A percentile compares a stretch with the other conserved stretches of the same genome.
Conservation (phyloP, 2,888 invertebrate species). For the Agriopis leucophaearia region DNA sequence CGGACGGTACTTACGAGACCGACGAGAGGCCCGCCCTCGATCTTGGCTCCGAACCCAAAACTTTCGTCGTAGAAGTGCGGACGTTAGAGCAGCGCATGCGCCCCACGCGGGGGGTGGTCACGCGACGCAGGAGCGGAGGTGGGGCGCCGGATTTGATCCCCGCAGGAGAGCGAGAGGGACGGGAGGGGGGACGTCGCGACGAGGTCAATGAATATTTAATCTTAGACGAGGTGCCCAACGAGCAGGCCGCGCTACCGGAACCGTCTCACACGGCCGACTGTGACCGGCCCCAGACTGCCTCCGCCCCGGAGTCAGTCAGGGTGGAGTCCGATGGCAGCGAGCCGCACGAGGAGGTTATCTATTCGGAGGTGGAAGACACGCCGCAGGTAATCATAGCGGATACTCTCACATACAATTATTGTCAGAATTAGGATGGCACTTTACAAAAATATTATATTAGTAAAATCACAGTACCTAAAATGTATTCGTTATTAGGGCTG, state of each 20-base stretch:
- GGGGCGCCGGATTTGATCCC: slow-evolving; percentile 20
- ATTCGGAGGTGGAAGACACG: slow-evolving; percentile 74
- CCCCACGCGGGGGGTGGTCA: slow-evolving; percentile 73
- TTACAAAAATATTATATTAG: no score
- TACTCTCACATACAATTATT: not conserved
- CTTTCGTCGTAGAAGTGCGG: slow-evolving; percentile 75
- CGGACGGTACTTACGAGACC: slow-evolving; percentile 17
- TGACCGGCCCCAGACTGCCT: slow-evolving; percentile 24
- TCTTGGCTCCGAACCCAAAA: slow-evolving; percentile 69
- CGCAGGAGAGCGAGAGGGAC: slow-evolving; percentile 18
- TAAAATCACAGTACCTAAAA: no score
- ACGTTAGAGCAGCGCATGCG: slow-evolving; percentile 72
- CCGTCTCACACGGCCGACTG: slow-evolving; percentile 53
- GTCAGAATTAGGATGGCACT: not conserved
- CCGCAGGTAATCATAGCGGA: slow-evolving; percentile 66
- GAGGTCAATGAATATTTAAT: slow-evolving; percentile 67
- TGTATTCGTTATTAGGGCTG: no score
- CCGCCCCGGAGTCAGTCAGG: not conserved
- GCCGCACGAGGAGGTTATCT: slow-evolving; percentile 68
- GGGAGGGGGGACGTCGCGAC: slow-evolving; percentile 38
- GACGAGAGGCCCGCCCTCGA: slow-evolving; percentile 54
- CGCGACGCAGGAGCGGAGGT: slow-evolving; percentile 52
- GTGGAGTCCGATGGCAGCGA: not conserved
- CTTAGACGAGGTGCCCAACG: slow-evolving; percentile 68
- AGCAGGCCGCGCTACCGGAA: slow-evolving; percentile 70